These are phyloP conservation scores for Thelaira solivaga DNA, from an alignment of 2,888 invertebrate genomes.

Conservation along the genomic window DNA sequence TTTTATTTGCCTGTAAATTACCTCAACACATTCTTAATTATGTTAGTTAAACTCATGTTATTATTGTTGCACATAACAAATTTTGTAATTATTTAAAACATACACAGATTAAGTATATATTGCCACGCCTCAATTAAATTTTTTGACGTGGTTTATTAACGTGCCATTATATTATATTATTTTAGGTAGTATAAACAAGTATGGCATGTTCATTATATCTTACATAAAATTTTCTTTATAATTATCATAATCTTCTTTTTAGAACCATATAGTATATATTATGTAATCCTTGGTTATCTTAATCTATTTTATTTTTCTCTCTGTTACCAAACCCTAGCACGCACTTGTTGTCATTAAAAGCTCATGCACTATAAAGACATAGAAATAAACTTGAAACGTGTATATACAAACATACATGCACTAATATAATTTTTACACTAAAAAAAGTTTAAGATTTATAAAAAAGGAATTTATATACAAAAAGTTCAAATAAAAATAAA, in stretches of 20 bases:
- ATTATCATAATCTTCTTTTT: slow-evolving; percentile 47
- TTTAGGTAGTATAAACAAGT: background rate
- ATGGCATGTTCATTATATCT: background rate
- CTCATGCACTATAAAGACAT: slow-evolving; percentile 2
- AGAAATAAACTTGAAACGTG: background rate
- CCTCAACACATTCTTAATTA: too few relatives aligned
- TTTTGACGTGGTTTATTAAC: slow-evolving; percentile 15
- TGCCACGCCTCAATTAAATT: slow-evolving; percentile 29
- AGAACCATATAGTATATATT: slow-evolving; percentile 69
- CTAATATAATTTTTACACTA: too few relatives aligned
- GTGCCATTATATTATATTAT: background rate
- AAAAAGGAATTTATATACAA: too few relatives aligned
- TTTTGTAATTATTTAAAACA: too few relatives aligned
- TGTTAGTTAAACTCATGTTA: too few relatives aligned
- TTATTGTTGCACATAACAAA: too few relatives aligned
- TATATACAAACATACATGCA: too few relatives aligned
- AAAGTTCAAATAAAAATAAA: too few relatives aligned
- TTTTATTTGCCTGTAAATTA: too few relatives aligned
- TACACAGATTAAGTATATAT: background rate
- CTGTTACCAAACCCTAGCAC: slow-evolving; percentile 30
- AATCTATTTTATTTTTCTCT: slow-evolving; percentile 66
- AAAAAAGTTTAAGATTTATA: too few relatives aligned
- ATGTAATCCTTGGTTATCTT: slow-evolving; percentile 74
- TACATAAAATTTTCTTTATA: slow-evolving; percentile 15
- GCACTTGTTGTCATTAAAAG: slow-evolving; percentile 40